Conservation (phyloP, 2,797 vertebrate species). For the Falco naumanni region DNA sequence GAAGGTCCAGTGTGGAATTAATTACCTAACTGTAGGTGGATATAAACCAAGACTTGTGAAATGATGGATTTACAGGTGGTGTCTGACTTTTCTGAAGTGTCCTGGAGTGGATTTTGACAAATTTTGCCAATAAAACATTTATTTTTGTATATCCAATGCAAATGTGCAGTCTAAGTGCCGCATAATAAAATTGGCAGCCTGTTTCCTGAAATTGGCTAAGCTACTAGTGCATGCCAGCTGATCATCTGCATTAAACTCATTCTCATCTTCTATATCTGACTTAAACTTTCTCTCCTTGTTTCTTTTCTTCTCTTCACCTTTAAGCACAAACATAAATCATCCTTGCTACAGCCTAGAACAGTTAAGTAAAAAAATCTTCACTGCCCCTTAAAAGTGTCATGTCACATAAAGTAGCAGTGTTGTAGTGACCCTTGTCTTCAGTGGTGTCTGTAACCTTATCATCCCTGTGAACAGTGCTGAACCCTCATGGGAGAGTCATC, state of each 20-base stretch:
- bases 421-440: conserved; percentile 83
- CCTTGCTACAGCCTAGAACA: conserved; percentile 99
- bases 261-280: conserved; percentile 94
- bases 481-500: conserved; percentile 71
- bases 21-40: neutral
- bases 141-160: neutral
- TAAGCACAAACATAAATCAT: conserved; percentile 99
- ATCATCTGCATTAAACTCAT: conserved; percentile 93
- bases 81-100: conserved; percentile 61
- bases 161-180: conserved; percentile 36
- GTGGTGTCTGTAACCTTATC: conserved; percentile 82
- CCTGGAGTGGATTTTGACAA: conserved; percentile 44
- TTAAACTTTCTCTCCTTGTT: conserved; percentile 97
- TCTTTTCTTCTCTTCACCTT: conserved; percentile 91
- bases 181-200: conserved; percentile 65
- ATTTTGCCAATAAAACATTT: conserved; percentile 19
- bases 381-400: conserved; percentile 81
- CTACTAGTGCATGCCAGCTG: conserved; percentile 86
- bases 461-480: conserved; percentile 82
- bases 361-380: conserved; percentile 96
- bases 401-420: conserved; percentile 85
- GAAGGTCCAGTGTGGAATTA: conserved; percentile 3
- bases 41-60: conserved; percentile 69
- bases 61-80: conserved; percentile 80
- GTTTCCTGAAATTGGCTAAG: conserved; percentile 58